Conservation (phyloP, 1,140 invertebrate species). For the Drosophila novamexicana region DNA sequence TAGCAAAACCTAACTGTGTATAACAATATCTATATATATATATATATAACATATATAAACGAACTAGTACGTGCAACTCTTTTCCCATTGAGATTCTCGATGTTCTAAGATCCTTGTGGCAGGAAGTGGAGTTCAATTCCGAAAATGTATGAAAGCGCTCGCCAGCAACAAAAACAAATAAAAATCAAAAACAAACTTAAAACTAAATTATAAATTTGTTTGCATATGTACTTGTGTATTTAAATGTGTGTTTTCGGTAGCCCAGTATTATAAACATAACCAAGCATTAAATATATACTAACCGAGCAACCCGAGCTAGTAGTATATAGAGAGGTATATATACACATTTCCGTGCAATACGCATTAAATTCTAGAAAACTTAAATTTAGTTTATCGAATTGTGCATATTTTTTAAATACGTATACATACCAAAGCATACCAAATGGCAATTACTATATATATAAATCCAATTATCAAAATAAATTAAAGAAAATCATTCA, state of each 20-base stretch:
- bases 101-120: constrained; percentile 40
- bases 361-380: constrained; percentile 22
- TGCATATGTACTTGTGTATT: constrained; percentile 13
- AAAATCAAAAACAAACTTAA: constrained; percentile 2
- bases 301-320: neutral
- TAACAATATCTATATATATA: neutral
- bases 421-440: constrained; percentile 34
- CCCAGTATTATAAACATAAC: neutral
- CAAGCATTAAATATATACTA: neutral
- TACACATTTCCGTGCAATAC: neutral
- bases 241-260: constrained; percentile 4
- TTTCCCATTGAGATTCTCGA: constrained; percentile 36
- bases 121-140: constrained; percentile 64
- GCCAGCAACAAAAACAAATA: constrained; percentile 39
- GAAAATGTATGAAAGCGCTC: constrained; percentile 83
- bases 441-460: constrained; percentile 39
- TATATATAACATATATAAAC: constrained; percentile 14
- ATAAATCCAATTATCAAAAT: constrained; percentile 43
- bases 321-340: neutral
- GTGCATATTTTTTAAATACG: constrained; percentile 55
- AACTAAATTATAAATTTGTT: constrained; percentile 14
- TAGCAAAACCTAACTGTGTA: neutral
- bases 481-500: constrained; percentile 27
- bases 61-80: constrained; percentile 19
- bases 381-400: constrained; percentile 52